Evolutionary conservation across 2,797 vertebrate species (phyloP).

Genomic region (Taenioides sp.): DNA sequence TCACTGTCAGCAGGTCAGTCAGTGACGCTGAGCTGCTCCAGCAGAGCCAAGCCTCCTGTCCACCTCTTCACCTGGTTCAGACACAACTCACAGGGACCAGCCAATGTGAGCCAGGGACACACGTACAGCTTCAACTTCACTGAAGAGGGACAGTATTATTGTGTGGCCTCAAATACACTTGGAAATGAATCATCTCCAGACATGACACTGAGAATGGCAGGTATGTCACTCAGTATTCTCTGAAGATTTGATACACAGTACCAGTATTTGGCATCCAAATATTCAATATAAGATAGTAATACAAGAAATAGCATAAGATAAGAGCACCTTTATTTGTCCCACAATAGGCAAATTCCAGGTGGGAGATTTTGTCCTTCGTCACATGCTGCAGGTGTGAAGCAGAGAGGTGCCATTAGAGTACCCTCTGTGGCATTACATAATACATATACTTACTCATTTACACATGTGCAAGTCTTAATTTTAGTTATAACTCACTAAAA

Average conservation of each 20-base stretch:
- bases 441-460: neutral
- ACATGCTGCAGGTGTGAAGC: too few species aligned
- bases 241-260: neutral
- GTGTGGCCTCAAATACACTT: slow-evolving; percentile 49
- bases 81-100: neutral
- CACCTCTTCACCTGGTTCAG: slow-evolving; percentile 58
- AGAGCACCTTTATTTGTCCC: too few species aligned
- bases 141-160: slow-evolving; percentile 45
- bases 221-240: slow-evolving; percentile 17
- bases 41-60: slow-evolving; percentile 61
- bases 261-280: neutral
- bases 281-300: too few species aligned
- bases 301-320: too few species aligned
- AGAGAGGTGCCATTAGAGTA: too few species aligned
- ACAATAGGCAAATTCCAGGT: too few species aligned
- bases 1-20: slow-evolving; percentile 37
- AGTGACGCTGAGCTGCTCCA: slow-evolving; percentile 65
- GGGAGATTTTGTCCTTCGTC: too few species aligned
- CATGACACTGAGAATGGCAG: slow-evolving; percentile 11
- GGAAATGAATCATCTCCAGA: slow-evolving; percentile 21
- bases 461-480: neutral
- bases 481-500: too few species aligned
- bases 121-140: slow-evolving; percentile 35
- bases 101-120: slow-evolving; percentile 13
- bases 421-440: neutral